Percentiles rank a stretch among this genome's conserved stretches.
phyloP scores from a whole-genome alignment of 2,797 vertebrate genomes.

The Buphagus erythrorhynchus region DNA sequence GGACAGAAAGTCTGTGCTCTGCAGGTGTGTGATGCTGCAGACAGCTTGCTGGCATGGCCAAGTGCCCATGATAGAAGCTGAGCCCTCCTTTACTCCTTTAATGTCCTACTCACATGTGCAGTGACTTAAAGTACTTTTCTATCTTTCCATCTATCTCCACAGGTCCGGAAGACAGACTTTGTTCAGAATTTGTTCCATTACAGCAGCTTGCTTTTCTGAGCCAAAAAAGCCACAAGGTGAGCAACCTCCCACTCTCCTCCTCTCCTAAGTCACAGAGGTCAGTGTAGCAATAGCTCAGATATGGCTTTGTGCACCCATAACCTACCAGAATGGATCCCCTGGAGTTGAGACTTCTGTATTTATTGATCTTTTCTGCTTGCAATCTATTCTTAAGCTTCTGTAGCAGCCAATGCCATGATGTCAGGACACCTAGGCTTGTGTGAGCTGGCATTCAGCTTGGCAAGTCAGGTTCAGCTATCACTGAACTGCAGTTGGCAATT shows the following conservation, averaged over 20 bases:
- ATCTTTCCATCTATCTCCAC: background rate
- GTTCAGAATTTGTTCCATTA: background rate
- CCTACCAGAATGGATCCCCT: background rate
- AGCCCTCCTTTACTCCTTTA: background rate
- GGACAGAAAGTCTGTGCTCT: background rate
- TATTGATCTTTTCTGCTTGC: background rate
- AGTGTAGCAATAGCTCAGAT: background rate
- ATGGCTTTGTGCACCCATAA: background rate
- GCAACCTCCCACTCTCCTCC: background rate
- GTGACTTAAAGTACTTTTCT: background rate
- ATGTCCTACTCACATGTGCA: background rate
- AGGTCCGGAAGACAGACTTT: background rate
- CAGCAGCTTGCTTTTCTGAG: background rate
- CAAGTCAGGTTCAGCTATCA: background rate
- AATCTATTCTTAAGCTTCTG: background rate
- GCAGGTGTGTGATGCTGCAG: background rate
- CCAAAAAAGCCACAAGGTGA: background rate
- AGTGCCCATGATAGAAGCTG: accelerated
- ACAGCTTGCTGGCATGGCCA: background rate
- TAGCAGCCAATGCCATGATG: background rate
- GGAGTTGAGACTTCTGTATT: background rate
- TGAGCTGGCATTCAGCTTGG: background rate
- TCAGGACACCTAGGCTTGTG: accelerated
- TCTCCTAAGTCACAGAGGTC: background rate
- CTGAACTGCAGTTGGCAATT: background rate